Evolutionary conservation across 2,888 invertebrate species (phyloP), one percentile per base, ranked within the genome.

Genomic region (Gastrophysa polygoni): DNA sequence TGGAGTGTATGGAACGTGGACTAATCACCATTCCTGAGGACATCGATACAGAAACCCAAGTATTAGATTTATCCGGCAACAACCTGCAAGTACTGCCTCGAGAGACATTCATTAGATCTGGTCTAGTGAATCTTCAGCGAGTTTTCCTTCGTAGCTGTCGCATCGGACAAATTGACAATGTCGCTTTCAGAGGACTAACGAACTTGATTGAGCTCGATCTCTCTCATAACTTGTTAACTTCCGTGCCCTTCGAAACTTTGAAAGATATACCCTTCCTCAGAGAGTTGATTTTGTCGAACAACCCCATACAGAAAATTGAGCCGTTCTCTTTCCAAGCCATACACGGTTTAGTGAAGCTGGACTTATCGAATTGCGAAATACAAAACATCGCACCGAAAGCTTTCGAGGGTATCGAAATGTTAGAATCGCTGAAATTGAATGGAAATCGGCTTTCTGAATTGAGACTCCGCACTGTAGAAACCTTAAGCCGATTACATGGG

Each of bases 201-300:
- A 96, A 95, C 84, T 86, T 95, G 73, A 91, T 95, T 64, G 95
- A 95, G 82, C 84, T 96, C 78, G 95, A 96, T 82, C 83, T 96
- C 64, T 93, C 93, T 47, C 87, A 90, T 75, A 96, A 96, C 84
- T 85, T 91, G 74, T 85, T 96, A 63, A 91, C 89, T 46, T 85
- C 88, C 55, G 88, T 96, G 74, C 95, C 95, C 48, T 89, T 91
- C 49, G 85, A 87, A 71, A 92, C 93, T 64, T 89, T 96, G 72
- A 86, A 86, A 68, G 89, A 92, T 76, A 89, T 91, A 29, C 91
- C 93, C 5, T 93, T 91, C 71, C 84, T 96, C 61, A 85, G 95
- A 73, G 93, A 94, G 75, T 84, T 95, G 55, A 90, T 89, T 46
- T 82, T 95, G 64, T 88, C 92, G 55, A 87, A 89, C 76, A 95